Base-by-base conservation (phyloP, 2,888 invertebrate genomes). In the Tenthredo scrophulariae region DNA sequence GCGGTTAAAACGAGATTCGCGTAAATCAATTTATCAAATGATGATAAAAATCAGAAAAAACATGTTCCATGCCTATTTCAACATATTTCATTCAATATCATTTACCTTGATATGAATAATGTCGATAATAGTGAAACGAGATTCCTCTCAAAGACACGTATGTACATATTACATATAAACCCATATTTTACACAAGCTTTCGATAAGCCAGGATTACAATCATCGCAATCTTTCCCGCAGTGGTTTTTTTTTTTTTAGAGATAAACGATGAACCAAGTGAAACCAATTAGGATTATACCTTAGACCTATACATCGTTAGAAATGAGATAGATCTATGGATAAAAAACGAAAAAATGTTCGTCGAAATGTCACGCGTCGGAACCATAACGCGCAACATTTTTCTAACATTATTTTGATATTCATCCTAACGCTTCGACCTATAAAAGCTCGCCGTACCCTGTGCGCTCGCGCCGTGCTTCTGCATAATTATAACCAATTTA, bases 401-500 rank as follows among this genome's bases (percentile, higher is more conserved):
- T 67, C 67, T 18, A 33, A 33, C 40, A 22, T 33, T 70, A 37
- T 15, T 74, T 74, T 22, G 43, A 74, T 43, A 74, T 74, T 40
- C 72, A 43, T 43, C 40, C n/a, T 43, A 74, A 74, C 72, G 43
- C 43, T 74, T 22, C 72, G 72, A 74, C 22, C 40, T 40, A 15
- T 40, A 15, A 74, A 74, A 74, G 72, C 72, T 70, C 70, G 37
- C 10, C 72, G 18, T 15, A 67, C 15, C 7, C 7, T n/a, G 43
- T n/a, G 26, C 54, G n/a, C 18, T 0, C n/a, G 7, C 54, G 5
- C 9, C 72, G 72, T 74, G 72, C 72, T 22, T 43, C 29, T 43
- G 72, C 72, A 74, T 74, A 74, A 74, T 43, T 43, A 22, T 26
- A 13, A n/a, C 43, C 72, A 72, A 22, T 74, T 74, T n/a, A 7